Percentiles rank a stretch among this genome's conserved stretches.
Conservation (phyloP, 2,888 invertebrate species). For the Conops quadrifasciatus region DNA sequence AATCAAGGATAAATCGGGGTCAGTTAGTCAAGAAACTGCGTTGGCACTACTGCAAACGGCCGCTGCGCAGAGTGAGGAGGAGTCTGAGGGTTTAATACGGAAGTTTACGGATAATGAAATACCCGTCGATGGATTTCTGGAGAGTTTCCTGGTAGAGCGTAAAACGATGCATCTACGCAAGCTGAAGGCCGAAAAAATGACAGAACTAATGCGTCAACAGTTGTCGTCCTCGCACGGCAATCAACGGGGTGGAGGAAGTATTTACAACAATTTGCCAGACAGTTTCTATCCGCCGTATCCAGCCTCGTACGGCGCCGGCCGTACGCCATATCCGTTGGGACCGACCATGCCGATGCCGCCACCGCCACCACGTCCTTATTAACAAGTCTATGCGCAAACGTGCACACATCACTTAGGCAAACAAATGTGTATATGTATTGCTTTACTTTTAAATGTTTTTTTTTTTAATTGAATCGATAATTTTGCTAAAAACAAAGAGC, state of each 20-base stretch:
- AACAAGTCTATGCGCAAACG: slow-evolving; percentile 13
- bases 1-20: slow-evolving; percentile 79
- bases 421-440: no score
- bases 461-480: no score
- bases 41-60: slow-evolving; percentile 89
- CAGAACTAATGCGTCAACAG: slow-evolving; percentile 71
- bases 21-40: slow-evolving; percentile 84
- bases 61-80: slow-evolving; percentile 91
- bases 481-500: no score
- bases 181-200: slow-evolving; percentile 94
- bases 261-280: slow-evolving; percentile 44
- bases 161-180: slow-evolving; percentile 82
- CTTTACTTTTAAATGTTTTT: no score
- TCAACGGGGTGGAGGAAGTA: slow-evolving; percentile 31
- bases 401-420: no score
- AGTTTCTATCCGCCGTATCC: slow-evolving; percentile 51
- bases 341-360: slow-evolving; percentile 76
- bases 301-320: slow-evolving; percentile 39
- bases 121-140: slow-evolving; percentile 84
- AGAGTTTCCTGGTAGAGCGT: slow-evolving; percentile 80
- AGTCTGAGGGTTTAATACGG: slow-evolving; percentile 85
- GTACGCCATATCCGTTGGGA: slow-evolving; percentile 67
- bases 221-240: slow-evolving; percentile 40
- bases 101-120: slow-evolving; percentile 76
- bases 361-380: slow-evolving; percentile 80